Conservation (phyloP, 2,888 invertebrate species). For the Noctuana brunneofusca region DNA sequence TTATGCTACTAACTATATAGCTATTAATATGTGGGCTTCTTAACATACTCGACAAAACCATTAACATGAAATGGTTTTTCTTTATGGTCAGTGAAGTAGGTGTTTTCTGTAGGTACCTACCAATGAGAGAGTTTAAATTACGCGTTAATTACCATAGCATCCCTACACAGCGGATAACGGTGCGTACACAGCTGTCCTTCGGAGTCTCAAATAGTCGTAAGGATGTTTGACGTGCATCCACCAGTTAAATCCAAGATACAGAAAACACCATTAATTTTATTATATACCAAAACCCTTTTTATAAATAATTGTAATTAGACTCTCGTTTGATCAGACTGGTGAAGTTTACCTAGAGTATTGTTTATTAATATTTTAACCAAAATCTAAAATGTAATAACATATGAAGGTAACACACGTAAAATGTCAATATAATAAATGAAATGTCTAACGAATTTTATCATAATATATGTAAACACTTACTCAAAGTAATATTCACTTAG, state of each 20-base stretch:
- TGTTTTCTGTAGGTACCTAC: conserved; percentile 5
- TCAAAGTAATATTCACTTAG: conserved; percentile 19
- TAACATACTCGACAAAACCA: neutral
- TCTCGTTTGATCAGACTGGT: too few species aligned
- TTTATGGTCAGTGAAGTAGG: neutral
- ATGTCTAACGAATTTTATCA: conserved; percentile 25
- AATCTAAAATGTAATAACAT: conserved; percentile 18
- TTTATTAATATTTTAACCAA: conserved; percentile 1
- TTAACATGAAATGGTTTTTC: neutral
- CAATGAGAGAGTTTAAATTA: conserved; percentile 3
- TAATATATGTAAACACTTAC: conserved; percentile 32
- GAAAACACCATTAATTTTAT: too few species aligned
- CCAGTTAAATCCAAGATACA: neutral
- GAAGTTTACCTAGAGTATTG: too few species aligned
- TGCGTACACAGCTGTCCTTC: conserved; percentile 21
- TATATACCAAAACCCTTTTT: neutral
- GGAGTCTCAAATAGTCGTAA: conserved; percentile 19
- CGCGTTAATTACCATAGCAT: conserved; percentile 16
- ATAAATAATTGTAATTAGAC: too few species aligned
- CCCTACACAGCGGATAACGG: conserved; percentile 22
- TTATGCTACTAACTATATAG: too few species aligned
- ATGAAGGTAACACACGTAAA: conserved; percentile 1
- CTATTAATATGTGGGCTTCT: too few species aligned
- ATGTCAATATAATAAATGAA: conserved; percentile 27
- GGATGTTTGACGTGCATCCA: conserved; percentile 4